Evolutionary conservation across 1,140 invertebrate genomes (phyloP), one percentile per base, ranked within the genome.

Genomic region (Sarcophaga peregrina): DNA sequence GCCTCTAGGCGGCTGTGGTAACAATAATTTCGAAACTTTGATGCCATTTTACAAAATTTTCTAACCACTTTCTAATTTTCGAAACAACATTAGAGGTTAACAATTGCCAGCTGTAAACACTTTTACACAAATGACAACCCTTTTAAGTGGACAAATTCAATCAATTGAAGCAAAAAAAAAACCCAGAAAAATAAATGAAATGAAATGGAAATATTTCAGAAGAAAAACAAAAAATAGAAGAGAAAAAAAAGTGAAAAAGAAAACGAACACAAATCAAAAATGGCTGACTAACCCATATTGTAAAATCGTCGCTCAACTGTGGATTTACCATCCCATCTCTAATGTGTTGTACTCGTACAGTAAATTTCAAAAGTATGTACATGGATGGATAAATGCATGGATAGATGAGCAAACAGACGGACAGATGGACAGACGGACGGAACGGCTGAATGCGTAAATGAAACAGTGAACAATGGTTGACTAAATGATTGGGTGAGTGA

Each of bases 261-360:
- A 15, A 72, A 20, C 52, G 52, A 75, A 78, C 48, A 20, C 48
- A 78, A 48, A 78, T 78, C 75, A 78, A 78, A 78, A 78, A 78
- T 78, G 75, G 75, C 75, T 52, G 75, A 78, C 75, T 78, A 78
- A 78, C 75, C 75, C 75, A 78, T 78, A 78, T 78, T 52, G 17
- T 58, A 58, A 58, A 58, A 58, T 58, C 13, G 11, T 3, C 54
- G 54, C 54, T 58, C 11, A n/a, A 58, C 11, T 37, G 25, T 37
- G 25, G 25, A 37, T 37, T 37, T 37, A 37, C 25, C 25, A 37
- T 37, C 25, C 1, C 25, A 37, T 37, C 25, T 37, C 25, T 37
- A 1, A 37, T 37, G 25, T 37, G 25, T 37, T 37, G 25, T 37
- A 37, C 25, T 37, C 25, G 25, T 37, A 37, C 1, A 37, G n/a